Conservation (phyloP, 2,113 vertebrate genomes). For the Electrona antarctica region DNA sequence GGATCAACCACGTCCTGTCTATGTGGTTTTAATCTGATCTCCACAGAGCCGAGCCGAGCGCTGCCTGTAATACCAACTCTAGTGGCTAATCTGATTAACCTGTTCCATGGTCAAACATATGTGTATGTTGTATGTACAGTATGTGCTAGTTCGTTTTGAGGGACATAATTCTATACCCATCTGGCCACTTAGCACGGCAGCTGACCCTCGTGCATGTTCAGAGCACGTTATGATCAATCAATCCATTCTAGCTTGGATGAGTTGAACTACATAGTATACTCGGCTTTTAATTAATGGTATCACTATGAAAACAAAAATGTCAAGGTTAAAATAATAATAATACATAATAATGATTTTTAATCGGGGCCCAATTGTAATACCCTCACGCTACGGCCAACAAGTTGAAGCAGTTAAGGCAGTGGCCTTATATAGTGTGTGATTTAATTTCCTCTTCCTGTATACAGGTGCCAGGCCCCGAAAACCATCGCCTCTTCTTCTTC, state of each 20-base stretch:
- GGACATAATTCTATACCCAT: not conserved
- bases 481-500: slow-evolving; percentile 84
- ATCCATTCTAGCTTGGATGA: too few relatives aligned
- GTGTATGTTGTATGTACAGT: not conserved
- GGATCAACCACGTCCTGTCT: slow-evolving; percentile 57
- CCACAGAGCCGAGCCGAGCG: not conserved
- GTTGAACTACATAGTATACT: too few relatives aligned
- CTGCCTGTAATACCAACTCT: slow-evolving; percentile 38
- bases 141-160: not conserved
- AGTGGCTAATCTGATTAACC: slow-evolving; percentile 42
- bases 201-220: too few relatives aligned
- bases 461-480: slow-evolving; percentile 89
- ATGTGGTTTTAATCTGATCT: slow-evolving; percentile 55
- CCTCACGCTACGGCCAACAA: not conserved
- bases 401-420: too few relatives aligned
- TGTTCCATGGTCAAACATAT: not conserved
- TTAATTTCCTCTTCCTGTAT: not conserved
- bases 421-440: too few relatives aligned
- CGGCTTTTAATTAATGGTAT: too few relatives aligned
- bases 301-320: too few relatives aligned
- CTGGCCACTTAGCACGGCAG: too few relatives aligned
- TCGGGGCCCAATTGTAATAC: not conserved
- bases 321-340: not conserved
- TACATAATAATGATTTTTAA: not conserved
- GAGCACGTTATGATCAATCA: too few relatives aligned